Conservation (phyloP, 2,888 invertebrate species). For the Capitulum mitella region DNA sequence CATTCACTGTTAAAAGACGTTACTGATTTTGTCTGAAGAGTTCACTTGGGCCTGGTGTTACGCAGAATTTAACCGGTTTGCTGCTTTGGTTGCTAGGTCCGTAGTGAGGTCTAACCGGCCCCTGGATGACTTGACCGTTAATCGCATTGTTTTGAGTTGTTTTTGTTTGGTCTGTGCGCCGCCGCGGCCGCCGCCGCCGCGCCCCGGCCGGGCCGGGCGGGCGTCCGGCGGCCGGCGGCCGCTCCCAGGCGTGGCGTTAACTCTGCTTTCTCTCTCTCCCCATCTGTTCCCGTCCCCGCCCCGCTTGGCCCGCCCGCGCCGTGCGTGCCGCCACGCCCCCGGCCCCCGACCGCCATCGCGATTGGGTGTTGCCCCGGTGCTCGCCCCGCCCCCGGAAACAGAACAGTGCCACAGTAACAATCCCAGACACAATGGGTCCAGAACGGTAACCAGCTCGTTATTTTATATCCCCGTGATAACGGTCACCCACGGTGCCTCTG, state of each 20-base stretch:
- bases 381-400: conserved; percentile 42
- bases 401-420: conserved; percentile 99
- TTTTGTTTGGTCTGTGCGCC: background rate
- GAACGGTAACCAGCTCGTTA: conserved; percentile 61
- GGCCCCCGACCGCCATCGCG: background rate
- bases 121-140: background rate
- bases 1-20: background rate
- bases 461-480: too few species aligned
- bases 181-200: background rate
- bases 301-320: background rate
- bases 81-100: background rate
- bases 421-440: conserved; percentile 99
- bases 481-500: too few species aligned
- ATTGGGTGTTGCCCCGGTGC: conserved; percentile 10
- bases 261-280: conserved; percentile 17
- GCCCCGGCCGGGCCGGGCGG: background rate
- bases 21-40: background rate
- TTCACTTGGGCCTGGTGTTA: background rate
- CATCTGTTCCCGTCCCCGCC: background rate
- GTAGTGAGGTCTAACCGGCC: background rate
- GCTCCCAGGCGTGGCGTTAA: background rate
- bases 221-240: background rate
- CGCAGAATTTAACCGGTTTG: background rate
- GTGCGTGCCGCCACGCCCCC: background rate
- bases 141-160: background rate